These are phyloP conservation scores for Meandrusa payeni DNA, from an alignment of 2,888 invertebrate genomes.

Conservation along the genomic window DNA sequence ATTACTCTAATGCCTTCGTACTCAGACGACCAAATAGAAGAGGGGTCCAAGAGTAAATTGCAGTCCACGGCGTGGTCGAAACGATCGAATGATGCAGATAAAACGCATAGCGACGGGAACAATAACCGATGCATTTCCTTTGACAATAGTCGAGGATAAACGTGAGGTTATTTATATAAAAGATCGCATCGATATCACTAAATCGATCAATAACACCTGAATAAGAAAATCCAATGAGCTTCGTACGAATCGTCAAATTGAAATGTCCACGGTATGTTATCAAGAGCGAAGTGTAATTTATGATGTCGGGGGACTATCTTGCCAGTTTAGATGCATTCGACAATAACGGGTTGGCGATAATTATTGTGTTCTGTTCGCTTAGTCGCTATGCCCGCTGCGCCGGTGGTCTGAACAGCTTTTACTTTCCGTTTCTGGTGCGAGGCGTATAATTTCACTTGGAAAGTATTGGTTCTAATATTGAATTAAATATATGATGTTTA, in stretches of 20 bases:
- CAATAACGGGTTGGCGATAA: constrained; percentile 30
- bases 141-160: constrained; percentile 55
- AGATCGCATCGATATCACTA: constrained; percentile 66
- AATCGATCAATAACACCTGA: constrained; percentile 72
- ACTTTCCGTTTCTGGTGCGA: constrained; percentile 7
- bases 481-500: not conserved
- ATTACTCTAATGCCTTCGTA: constrained; percentile 28
- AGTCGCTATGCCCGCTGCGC: constrained; percentile 6
- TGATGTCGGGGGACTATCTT: constrained; percentile 29
- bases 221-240: constrained; percentile 54
- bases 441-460: constrained; percentile 3
- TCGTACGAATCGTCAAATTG: constrained; percentile 68
- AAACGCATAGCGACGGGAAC: constrained; percentile 64
- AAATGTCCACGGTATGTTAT: constrained; percentile 64
- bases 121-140: constrained; percentile 77
- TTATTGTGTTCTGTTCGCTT: constrained; percentile 28
- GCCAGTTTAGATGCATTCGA: constrained; percentile 25
- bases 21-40: constrained; percentile 53
- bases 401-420: constrained; percentile 19
- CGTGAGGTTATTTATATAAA: constrained; percentile 57
- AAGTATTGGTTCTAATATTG: constrained; percentile 4
- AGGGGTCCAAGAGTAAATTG: constrained; percentile 34
- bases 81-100: constrained; percentile 58
- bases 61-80: constrained; percentile 46
- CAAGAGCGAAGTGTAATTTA: constrained; percentile 41